Percentiles rank a stretch among this genome's conserved stretches.
Conservation (phyloP, 2,888 invertebrate species). For the Blastobasis lacticolella region DNA sequence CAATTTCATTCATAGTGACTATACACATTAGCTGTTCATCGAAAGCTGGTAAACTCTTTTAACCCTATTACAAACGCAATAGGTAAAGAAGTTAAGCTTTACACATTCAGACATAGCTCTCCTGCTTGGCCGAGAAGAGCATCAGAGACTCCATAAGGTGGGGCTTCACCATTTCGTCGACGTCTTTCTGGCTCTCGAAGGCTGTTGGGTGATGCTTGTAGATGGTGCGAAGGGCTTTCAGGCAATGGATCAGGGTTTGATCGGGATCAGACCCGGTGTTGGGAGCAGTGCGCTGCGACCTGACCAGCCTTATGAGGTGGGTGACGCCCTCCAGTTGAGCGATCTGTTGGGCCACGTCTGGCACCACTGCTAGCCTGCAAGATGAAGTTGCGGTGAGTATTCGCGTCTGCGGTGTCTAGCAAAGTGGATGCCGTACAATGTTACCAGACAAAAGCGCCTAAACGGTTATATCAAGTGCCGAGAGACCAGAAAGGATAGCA, state of each 20-base stretch:
- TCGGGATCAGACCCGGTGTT: constrained; percentile 51
- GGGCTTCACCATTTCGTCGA: constrained; percentile 83
- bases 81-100: not conserved
- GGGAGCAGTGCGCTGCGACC: constrained; percentile 59
- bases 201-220: constrained; percentile 61
- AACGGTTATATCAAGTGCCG: no score
- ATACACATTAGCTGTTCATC: no score
- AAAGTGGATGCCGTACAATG: no score
- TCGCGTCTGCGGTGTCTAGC: no score
- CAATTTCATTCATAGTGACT: no score
- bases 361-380: constrained; percentile 78
- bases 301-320: constrained; percentile 79
- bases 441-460: no score
- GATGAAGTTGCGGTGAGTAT: constrained; percentile 1
- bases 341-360: constrained; percentile 79
- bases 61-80: no score
- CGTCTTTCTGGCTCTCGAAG: constrained; percentile 69
- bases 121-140: constrained; percentile 84
- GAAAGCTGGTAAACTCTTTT: no score
- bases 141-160: constrained; percentile 85
- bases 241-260: constrained; percentile 61
- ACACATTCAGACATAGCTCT: constrained; percentile 80
- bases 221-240: constrained; percentile 60
- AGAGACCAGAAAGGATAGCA: no score
- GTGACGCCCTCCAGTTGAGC: constrained; percentile 80